These are phyloP conservation scores for Cheilosia impressa DNA, from an alignment of 2,888 invertebrate species.

Conservation along the genomic window DNA sequence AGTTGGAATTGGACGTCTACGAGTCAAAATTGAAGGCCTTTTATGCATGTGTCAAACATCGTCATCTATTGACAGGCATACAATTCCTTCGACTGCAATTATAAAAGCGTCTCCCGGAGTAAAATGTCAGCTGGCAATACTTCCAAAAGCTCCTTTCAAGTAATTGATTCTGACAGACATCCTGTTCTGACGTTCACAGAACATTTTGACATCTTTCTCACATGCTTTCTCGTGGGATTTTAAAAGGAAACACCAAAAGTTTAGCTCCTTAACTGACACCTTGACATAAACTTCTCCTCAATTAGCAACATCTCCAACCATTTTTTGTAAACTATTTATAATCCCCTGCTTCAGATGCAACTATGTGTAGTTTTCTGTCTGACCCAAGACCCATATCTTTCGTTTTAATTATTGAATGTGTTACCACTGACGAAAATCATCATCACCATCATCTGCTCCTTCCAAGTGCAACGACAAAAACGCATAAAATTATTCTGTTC, in stretches of 20 bases:
- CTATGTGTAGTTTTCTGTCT: conserved; percentile 5
- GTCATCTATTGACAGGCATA: no score
- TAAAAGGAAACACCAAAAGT: neutral
- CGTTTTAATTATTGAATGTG: conserved; percentile 25
- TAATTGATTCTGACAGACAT: neutral
- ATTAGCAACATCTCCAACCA: conserved; percentile 18
- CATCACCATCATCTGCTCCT: conserved; percentile 32
- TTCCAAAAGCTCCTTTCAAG: no score
- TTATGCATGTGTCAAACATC: no score
- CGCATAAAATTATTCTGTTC: conserved; percentile 31
- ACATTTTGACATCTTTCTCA: neutral
- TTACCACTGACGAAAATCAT: conserved; percentile 23
- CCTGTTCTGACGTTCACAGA: neutral
- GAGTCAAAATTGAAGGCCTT: no score
- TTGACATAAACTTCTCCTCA: neutral
- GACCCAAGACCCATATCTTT: conserved; percentile 4
- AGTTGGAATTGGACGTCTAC: no score
- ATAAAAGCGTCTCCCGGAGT: no score
- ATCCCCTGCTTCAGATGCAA: conserved; percentile 13
- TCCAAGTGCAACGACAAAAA: conserved; percentile 38
- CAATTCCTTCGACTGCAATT: no score
- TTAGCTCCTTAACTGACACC: neutral
- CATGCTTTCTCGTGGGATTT: neutral
- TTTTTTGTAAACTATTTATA: conserved; percentile 34
- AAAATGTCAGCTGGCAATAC: no score